Conservation (phyloP, 1,140 invertebrate species). For the Psilanteris sp. region DNA sequence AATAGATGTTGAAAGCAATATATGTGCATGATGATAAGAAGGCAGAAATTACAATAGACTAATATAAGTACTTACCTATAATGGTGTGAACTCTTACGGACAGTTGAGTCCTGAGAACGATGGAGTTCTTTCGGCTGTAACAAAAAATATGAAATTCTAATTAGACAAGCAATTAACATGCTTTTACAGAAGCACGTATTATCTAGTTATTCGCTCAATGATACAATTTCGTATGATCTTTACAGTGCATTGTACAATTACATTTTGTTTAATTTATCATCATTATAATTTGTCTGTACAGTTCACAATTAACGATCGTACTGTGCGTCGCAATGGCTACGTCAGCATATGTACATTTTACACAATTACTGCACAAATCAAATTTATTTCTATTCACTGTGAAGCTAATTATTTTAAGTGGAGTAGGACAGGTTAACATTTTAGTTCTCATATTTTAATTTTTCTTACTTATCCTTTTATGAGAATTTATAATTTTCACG, state of each 20-base stretch:
- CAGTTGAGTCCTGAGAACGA: conserved; percentile 97
- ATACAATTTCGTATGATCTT: conserved; percentile 13
- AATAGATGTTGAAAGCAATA: too few relatives aligned
- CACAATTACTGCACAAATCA: conserved; percentile 1
- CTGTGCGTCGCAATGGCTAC: too few relatives aligned
- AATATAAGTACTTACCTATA: conserved; percentile 89
- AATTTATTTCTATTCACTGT: conserved; percentile 16
- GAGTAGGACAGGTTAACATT: conserved; percentile 27
- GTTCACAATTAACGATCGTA: too few relatives aligned
- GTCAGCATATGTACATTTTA: too few relatives aligned
- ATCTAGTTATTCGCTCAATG: conserved; percentile 17
- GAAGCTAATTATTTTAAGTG: conserved; percentile 38
- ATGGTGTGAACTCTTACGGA: conserved; percentile 98
- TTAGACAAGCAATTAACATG: conserved; percentile 52
- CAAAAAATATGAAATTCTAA: conserved; percentile 77
- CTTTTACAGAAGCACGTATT: conserved; percentile 28
- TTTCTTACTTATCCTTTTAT: conserved; percentile 35
- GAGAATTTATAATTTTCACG: conserved; percentile 9
- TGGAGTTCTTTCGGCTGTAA: conserved; percentile 97
- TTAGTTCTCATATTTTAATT: conserved; percentile 44
- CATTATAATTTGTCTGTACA: conserved; percentile 9
- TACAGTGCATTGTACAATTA: background rate
- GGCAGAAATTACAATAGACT: conserved; percentile 58
- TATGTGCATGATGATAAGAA: conserved; percentile 42
- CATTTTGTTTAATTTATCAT: background rate